phyloP scores from a whole-genome alignment of 2,113 vertebrate species.

The Paralichthys olivaceus region DNA sequence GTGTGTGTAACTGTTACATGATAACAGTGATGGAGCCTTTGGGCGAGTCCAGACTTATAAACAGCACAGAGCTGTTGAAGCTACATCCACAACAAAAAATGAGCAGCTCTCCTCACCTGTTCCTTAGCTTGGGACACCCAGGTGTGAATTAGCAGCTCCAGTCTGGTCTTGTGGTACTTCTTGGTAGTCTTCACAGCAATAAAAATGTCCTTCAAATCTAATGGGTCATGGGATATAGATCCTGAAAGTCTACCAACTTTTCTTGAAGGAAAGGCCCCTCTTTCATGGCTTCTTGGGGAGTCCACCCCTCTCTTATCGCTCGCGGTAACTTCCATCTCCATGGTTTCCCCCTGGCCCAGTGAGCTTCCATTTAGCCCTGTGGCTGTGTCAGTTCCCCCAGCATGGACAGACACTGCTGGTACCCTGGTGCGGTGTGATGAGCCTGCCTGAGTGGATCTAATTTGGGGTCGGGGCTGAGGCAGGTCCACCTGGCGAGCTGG shows the following conservation, averaged over 20 bases:
- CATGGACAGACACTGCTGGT: background rate
- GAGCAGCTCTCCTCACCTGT: slow-evolving; percentile 82
- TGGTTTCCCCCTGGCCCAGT: background rate
- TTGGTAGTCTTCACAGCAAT: slow-evolving; percentile 95
- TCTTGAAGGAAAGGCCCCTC: background rate
- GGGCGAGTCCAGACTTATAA: background rate
- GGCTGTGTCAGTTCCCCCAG: background rate
- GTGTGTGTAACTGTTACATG: background rate
- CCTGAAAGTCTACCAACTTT: background rate
- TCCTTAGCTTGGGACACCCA: slow-evolving; percentile 91
- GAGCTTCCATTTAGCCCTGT: slow-evolving; percentile 10
- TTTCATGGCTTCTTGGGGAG: background rate
- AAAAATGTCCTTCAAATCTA: slow-evolving; percentile 90
- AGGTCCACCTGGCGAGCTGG: slow-evolving; percentile 45
- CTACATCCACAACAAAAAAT: background rate
- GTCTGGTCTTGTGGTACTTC: slow-evolving; percentile 90
- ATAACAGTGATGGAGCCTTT: background rate
- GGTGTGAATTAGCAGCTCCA: slow-evolving; percentile 91
- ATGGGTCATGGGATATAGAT: slow-evolving; percentile 64
- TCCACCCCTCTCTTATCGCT: slow-evolving; percentile 2
- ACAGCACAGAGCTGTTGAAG: background rate
- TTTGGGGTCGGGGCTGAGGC: slow-evolving; percentile 65
- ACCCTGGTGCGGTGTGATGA: background rate
- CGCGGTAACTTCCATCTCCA: background rate
- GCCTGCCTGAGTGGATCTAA: slow-evolving; percentile 30